phyloP scores from a whole-genome alignment of 2,888 invertebrate species.

The Calameuta idolon region DNA sequence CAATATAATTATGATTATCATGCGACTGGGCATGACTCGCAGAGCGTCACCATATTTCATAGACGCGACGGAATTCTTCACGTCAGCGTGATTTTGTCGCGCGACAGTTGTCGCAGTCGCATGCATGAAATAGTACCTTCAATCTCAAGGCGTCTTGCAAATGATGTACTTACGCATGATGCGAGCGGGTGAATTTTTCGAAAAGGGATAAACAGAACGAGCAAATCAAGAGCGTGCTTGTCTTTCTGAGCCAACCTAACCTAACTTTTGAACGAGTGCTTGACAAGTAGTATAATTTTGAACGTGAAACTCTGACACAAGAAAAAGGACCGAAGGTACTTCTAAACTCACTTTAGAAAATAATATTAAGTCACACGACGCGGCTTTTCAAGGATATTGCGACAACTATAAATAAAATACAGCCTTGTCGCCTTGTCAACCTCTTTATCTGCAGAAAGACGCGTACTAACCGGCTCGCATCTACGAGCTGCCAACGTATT shows the following conservation, averaged over 20 bases:
- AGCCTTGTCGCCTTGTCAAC: not conserved
- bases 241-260: not conserved
- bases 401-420: not conserved
- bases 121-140: too few relatives aligned
- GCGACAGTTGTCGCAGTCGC: too few relatives aligned
- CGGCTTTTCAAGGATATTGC: not conserved
- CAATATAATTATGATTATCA: too few relatives aligned
- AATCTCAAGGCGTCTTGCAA: not conserved
- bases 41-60: too few relatives aligned
- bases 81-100: too few relatives aligned
- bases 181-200: not conserved
- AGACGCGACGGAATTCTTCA: too few relatives aligned
- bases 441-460: not conserved
- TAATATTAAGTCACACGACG: not conserved
- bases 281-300: not conserved
- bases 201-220: not conserved
- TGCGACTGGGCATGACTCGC: too few relatives aligned
- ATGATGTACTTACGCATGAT: not conserved
- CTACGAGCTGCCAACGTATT: constrained; percentile 9
- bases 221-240: not conserved
- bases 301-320: not conserved
- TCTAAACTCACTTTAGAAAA: not conserved
- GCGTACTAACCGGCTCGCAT: not conserved
- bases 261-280: not conserved
- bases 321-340: not conserved